phyloP scores from a whole-genome alignment of 2,888 invertebrate species.

The Ophraella communa region DNA sequence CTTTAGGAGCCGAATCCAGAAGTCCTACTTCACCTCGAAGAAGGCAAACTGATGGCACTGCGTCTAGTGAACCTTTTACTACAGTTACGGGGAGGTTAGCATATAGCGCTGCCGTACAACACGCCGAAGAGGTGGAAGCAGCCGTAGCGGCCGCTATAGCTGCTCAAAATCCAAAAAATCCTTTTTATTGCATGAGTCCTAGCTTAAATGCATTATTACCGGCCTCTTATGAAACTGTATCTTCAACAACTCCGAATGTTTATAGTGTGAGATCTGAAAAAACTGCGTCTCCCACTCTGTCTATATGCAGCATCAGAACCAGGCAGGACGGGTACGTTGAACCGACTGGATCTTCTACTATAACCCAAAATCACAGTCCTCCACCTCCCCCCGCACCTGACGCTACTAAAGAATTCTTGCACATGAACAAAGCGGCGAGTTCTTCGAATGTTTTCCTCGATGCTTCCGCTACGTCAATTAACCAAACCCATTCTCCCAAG shows the following conservation, averaged over 20 bases:
- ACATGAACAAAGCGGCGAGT: conserved; percentile 40
- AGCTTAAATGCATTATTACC: conserved; percentile 62
- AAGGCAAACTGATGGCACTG: conserved; percentile 64
- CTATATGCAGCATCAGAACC: conserved; percentile 70
- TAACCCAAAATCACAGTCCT: conserved; percentile 63
- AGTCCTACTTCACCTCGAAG: conserved; percentile 66
- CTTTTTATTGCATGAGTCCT: conserved; percentile 57
- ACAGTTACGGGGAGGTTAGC: conserved; percentile 71
- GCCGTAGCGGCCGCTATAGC: conserved; percentile 46
- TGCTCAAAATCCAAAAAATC: conserved; percentile 55
- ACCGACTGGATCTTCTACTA: conserved; percentile 43
- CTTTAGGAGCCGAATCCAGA: conserved; percentile 61
- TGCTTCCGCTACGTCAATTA: conserved; percentile 56
- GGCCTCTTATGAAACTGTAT: conserved; percentile 61
- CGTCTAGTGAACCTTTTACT: conserved; percentile 68
- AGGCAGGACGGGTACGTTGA: conserved; percentile 69
- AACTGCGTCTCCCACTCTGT: conserved; percentile 68
- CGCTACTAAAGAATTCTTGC: conserved; percentile 62
- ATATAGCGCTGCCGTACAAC: conserved; percentile 72
- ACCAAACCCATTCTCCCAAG: conserved; percentile 68
- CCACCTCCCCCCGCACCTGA: conserved; percentile 84
- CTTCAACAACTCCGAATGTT: conserved; percentile 63
- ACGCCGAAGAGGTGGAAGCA: conserved; percentile 65
- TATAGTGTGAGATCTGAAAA: conserved; percentile 62
- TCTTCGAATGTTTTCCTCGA: conserved; percentile 60